Evolutionary conservation across 2,888 invertebrate species (phyloP).

Genomic region (Nematopogon swammerdamellus): DNA sequence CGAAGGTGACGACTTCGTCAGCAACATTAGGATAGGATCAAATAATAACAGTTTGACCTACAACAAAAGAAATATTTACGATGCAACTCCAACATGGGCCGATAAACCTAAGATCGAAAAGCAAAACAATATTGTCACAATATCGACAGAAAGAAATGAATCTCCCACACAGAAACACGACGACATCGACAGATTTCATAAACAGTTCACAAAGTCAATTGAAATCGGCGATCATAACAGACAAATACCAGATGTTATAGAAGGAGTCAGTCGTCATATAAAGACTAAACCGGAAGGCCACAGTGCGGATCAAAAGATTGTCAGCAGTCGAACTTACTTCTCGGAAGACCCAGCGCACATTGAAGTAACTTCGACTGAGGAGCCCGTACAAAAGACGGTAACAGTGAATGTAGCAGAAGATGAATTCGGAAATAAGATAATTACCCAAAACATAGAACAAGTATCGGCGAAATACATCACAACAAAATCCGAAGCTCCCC

Average conservation of each 20-base stretch:
- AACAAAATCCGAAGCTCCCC: constrained; percentile 36
- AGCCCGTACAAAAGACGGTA: constrained; percentile 47
- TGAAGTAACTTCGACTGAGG: constrained; percentile 45
- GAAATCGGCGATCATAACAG: constrained; percentile 44
- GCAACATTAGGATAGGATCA: constrained; percentile 47
- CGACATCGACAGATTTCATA: constrained; percentile 16
- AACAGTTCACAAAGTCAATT: constrained; percentile 47
- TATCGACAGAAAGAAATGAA: constrained; percentile 36
- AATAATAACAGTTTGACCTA: constrained; percentile 41
- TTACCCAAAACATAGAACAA: constrained; percentile 47
- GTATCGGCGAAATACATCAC: constrained; percentile 40
- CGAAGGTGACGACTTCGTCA: constrained; percentile 46
- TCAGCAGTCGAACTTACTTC: constrained; percentile 28
- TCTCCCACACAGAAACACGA: constrained; percentile 23
- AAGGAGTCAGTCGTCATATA: constrained; percentile 24
- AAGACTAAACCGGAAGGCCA: constrained; percentile 29
- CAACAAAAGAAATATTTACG: constrained; percentile 27
- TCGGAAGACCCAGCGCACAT: constrained; percentile 39
- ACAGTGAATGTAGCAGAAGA: constrained; percentile 50
- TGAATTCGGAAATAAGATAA: constrained; percentile 46
- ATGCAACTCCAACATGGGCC: constrained; percentile 32
- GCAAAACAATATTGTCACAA: constrained; percentile 41
- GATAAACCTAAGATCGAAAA: constrained; percentile 27
- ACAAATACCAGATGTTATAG: constrained; percentile 41
- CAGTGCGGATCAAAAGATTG: constrained; percentile 17